Percentiles rank a stretch among this genome's conserved stretches.
These are phyloP conservation scores for Cheilosia vernalis DNA, from an alignment of 2,888 invertebrate genomes.

Conservation along the genomic window DNA sequence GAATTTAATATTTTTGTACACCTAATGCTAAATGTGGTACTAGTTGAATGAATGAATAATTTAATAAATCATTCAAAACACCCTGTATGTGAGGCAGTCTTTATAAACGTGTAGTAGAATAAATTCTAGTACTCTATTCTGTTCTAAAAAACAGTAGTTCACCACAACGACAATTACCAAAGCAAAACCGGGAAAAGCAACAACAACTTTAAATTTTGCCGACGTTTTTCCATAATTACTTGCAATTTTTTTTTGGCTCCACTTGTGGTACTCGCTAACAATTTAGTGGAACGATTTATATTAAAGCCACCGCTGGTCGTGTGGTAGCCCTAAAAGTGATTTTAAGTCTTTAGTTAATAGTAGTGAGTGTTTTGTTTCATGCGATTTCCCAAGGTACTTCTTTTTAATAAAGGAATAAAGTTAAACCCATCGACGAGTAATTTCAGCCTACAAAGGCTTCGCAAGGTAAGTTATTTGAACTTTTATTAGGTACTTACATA, in stretches of 20 bases:
- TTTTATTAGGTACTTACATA: not conserved
- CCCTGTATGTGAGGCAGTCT: no score
- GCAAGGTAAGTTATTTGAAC: slow-evolving; percentile 37
- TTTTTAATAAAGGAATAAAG: not conserved
- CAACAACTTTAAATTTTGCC: slow-evolving; percentile 30
- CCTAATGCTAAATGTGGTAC: no score
- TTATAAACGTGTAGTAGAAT: not conserved
- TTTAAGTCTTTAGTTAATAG: not conserved
- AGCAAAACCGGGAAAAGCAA: slow-evolving; percentile 21
- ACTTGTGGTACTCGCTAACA: not conserved
- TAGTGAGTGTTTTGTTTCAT: slow-evolving; percentile 10
- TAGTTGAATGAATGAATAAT: no score
- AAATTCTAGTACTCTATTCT: not conserved
- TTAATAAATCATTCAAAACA: no score
- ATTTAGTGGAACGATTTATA: slow-evolving; percentile 4
- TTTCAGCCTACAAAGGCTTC: slow-evolving; percentile 17
- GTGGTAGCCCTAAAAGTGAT: not conserved
- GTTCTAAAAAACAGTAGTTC: not conserved
- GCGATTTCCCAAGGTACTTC: slow-evolving; percentile 15
- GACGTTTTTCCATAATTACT: slow-evolving; percentile 10
- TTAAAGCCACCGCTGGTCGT: not conserved
- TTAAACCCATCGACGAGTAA: slow-evolving; percentile 8
- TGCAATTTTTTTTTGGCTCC: not conserved
- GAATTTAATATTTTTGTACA: no score
- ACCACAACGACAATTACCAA: not conserved